These are phyloP conservation scores for Anolis carolinensis DNA, from an alignment of 2,113 vertebrate genomes.

Conservation along the genomic window DNA sequence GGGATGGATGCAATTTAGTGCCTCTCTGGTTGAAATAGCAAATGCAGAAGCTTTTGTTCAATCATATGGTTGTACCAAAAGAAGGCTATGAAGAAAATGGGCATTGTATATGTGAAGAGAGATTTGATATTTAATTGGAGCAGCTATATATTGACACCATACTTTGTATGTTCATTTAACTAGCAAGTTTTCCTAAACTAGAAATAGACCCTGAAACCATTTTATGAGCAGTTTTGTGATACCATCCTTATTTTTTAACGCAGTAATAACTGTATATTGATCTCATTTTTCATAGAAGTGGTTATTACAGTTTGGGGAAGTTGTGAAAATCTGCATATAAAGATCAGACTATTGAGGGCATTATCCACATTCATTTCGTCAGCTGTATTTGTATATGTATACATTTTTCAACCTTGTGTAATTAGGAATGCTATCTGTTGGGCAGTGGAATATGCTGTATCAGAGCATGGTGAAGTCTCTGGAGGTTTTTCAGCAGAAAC, in stretches of 20 bases:
- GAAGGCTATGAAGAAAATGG: conserved; percentile 98
- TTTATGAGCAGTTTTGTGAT: conserved; percentile 19
- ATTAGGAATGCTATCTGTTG: too few relatives aligned
- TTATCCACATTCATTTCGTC: too few relatives aligned
- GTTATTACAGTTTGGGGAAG: conserved; percentile 78
- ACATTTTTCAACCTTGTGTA: too few relatives aligned
- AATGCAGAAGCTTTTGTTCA: not conserved
- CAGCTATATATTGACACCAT: conserved; percentile 32
- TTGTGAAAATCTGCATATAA: not conserved
- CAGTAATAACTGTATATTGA: conserved; percentile 67
- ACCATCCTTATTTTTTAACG: conserved; percentile 35
- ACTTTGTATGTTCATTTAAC: conserved; percentile 30
- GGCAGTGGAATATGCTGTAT: too few relatives aligned
- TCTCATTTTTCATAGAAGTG: conserved; percentile 81
- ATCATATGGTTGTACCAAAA: conserved; percentile 88
- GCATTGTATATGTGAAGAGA: conserved; percentile 94
- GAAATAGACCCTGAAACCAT: conserved; percentile 47
- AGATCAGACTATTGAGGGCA: too few relatives aligned
- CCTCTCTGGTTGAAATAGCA: not conserved
- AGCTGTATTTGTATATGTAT: too few relatives aligned
- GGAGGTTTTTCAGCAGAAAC: too few relatives aligned
- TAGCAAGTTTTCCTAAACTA: conserved; percentile 45
- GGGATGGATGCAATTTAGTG: too few relatives aligned
- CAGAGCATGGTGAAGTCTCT: too few relatives aligned
- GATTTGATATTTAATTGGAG: conserved; percentile 91